Conservation (phyloP, 1,140 invertebrate species). For the Mya arenaria region DNA sequence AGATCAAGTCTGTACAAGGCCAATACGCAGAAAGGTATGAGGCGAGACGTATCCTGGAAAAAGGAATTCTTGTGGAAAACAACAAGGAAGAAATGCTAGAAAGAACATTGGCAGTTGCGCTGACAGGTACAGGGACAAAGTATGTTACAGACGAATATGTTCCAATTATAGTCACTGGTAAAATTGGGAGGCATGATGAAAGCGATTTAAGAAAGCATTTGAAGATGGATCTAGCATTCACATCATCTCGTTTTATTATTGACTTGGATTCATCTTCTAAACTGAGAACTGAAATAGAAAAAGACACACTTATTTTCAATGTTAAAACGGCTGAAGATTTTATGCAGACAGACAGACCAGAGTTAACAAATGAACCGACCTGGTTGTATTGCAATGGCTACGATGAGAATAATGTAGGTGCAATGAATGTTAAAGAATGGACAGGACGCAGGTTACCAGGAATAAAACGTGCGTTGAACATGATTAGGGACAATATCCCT, state of each 20-base stretch:
- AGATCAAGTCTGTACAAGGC: neutral
- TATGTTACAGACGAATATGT: constrained; percentile 24
- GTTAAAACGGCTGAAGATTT: constrained; percentile 9
- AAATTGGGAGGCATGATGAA: neutral
- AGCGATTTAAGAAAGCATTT: neutral
- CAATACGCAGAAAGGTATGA: neutral
- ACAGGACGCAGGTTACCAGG: neutral
- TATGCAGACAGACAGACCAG: neutral
- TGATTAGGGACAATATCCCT: neutral
- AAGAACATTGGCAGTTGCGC: neutral
- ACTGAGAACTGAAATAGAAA: constrained; percentile 13
- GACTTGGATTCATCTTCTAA: constrained; percentile 30
- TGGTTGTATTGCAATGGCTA: constrained; percentile 41
- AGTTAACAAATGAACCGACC: neutral
- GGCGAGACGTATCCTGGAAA: neutral
- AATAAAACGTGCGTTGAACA: neutral
- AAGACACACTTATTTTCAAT: neutral
- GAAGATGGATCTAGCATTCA: neutral
- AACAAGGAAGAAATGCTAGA: neutral
- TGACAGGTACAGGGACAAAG: constrained; percentile 23
- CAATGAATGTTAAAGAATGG: neutral
- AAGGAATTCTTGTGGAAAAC: neutral
- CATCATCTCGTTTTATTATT: constrained; percentile 3
- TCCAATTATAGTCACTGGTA: constrained; percentile 14
- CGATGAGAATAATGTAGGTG: neutral